Percentiles rank a stretch among this genome's conserved stretches.
Conservation (phyloP, 2,888 invertebrate genomes). For the Parapristionchus giblindavisi region DNA sequence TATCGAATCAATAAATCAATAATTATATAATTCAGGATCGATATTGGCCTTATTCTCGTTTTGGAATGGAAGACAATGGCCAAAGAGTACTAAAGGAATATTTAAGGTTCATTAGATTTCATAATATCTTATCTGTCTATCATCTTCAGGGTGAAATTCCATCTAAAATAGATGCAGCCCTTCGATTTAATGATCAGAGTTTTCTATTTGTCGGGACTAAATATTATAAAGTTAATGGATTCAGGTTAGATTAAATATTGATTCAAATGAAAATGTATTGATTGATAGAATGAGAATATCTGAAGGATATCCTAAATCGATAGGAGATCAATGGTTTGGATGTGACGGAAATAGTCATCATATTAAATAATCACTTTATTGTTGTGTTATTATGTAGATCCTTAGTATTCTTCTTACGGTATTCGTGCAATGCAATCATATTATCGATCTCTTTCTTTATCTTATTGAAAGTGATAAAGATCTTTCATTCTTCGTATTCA, state of each 20-base stretch:
- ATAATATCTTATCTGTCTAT: no score
- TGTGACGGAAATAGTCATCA: conserved; percentile 19
- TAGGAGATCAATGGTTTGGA: conserved; percentile 26
- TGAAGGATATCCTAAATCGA: conserved; percentile 32
- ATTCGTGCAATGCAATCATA: no score
- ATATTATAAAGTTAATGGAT: conserved; percentile 44
- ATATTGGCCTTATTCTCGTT: conserved; percentile 55
- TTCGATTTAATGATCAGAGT: no score
- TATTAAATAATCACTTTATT: conserved; percentile 29
- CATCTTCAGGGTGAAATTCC: no score
- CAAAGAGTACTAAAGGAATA: conserved; percentile 34
- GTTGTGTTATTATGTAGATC: no score
- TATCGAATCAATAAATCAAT: background rate
- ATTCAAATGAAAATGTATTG: no score
- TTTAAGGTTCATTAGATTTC: conserved; percentile 36
- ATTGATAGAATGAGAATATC: conserved; percentile 14
- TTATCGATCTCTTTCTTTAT: no score
- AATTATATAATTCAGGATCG: conserved; percentile 36
- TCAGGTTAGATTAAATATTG: no score
- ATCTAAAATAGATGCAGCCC: no score
- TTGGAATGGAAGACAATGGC: conserved; percentile 47
- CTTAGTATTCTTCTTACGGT: no score
- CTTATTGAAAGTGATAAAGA: no score
- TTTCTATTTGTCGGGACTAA: conserved; percentile 42
- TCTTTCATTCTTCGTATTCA: no score